Conservation (phyloP, 2,888 invertebrate species). For the Dendrolimus pini region DNA sequence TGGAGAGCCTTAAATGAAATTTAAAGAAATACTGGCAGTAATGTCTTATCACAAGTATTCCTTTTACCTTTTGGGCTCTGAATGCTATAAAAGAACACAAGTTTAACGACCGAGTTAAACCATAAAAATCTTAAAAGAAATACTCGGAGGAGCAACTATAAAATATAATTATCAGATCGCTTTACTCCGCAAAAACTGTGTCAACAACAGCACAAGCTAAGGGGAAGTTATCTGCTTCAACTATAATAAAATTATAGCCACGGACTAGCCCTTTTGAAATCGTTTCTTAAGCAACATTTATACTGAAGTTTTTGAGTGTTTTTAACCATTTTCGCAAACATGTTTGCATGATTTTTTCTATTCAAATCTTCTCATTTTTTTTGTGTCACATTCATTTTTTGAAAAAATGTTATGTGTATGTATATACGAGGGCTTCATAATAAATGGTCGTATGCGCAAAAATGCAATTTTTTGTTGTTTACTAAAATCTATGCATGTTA, state of each 20-base stretch:
- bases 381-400: no score
- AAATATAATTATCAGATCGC: constrained; percentile 22
- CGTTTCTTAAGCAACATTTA: not conserved
- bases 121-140: constrained; percentile 2
- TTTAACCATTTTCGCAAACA: no score
- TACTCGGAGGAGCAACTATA: constrained; percentile 15
- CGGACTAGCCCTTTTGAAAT: not conserved
- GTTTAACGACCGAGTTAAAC: constrained; percentile 3
- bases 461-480: no score
- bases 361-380: no score
- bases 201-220: constrained; percentile 8
- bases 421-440: no score
- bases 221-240: not conserved
- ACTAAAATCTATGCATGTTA: no score
- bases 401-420: no score
- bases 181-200: constrained; percentile 20
- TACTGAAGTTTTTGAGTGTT: no score
- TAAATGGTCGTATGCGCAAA: no score
- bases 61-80: not conserved
- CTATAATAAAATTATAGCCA: not conserved
- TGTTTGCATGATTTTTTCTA: no score
- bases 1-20: not conserved
- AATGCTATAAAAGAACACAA: constrained; percentile 1
- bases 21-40: not conserved
- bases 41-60: not conserved